These are phyloP conservation scores for Pseudomyrmex flavicornis DNA, from an alignment of 1,140 invertebrate species.

Conservation along the genomic window DNA sequence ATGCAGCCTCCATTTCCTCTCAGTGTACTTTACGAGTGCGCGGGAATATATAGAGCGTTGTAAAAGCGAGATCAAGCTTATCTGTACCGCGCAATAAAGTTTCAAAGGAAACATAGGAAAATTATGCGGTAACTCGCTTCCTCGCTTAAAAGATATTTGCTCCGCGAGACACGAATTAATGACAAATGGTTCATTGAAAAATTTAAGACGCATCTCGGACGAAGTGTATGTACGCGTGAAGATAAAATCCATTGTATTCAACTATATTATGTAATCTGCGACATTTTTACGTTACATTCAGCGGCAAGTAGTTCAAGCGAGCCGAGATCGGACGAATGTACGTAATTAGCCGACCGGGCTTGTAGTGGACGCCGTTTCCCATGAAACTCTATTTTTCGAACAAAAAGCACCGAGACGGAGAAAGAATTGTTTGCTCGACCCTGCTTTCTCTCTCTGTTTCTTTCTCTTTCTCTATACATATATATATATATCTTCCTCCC, in stretches of 20 bases:
- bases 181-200: not conserved
- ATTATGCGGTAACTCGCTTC: not conserved
- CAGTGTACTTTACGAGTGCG: slow-evolving; percentile 9
- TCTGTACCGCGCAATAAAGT: slow-evolving; percentile 35
- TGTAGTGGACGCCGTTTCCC: slow-evolving; percentile 43
- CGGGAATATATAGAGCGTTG: slow-evolving; percentile 19
- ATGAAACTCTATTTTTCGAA: slow-evolving; percentile 72
- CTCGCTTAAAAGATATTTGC: not conserved
- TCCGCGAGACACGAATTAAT: not conserved
- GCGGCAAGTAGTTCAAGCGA: slow-evolving; percentile 4
- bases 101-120: not conserved
- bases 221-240: not conserved
- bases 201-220: not conserved
- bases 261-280: not conserved
- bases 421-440: slow-evolving; percentile 48
- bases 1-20: slow-evolving; percentile 60
- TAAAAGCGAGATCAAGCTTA: slow-evolving; percentile 24
- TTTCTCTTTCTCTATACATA: no score
- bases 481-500: slow-evolving; percentile 12
- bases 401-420: slow-evolving; percentile 56
- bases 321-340: slow-evolving; percentile 54
- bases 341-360: slow-evolving; percentile 68
- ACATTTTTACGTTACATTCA: not conserved
- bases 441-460: slow-evolving; percentile 1
- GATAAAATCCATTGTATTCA: not conserved